Evolutionary conservation across 2,797 vertebrate species (phyloP), one percentile per base, ranked within the genome.

Genomic region (Manis pentadactyla): DNA sequence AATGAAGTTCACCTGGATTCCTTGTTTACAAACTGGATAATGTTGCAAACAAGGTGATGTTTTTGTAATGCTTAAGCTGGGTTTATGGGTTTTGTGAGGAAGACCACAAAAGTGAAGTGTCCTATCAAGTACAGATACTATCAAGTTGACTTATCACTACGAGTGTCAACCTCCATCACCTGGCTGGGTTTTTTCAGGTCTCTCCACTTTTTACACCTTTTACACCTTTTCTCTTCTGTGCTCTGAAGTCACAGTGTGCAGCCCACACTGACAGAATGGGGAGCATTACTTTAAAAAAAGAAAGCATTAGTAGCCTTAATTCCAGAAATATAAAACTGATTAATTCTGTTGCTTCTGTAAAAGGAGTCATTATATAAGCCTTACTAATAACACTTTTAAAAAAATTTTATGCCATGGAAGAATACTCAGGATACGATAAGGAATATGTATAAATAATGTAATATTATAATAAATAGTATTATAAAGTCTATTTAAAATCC

Each of bases 91-190:
- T 51, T 73, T 19, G 5, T 55, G 51, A 71, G n/a, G 55, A 79
- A 68, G 4, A 31, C 37, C 8, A 5, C 18, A 23, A 37, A 66
- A 11, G 29, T 7, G 10, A 55, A 4, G 1, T 13, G 1, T 29
- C 6, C 3, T 25, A 19, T 29, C 39, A n/a, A 66, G 1, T 9
- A 13, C 5, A 18, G 1, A 6, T 7, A 27, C 4, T n/a, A 55
- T 49, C 17, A 31, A 11, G 2, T 4, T 68, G 37, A 59, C 7
- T 74, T 59, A 23, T 1, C 17, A 17, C 14, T n/a, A 2, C 4
- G 10, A 31, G 42, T 39, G 64, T 23, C 13, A 34, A 21, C 2
- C 3, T 53, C 53, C 46, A 15, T 34, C 29, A 23, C n/a, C 42
- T 18, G 15, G 17, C 5, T 64, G 12, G 53, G 10, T 0, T 64